Percentiles rank a stretch among this genome's conserved stretches.
Evolutionary conservation across 2,888 invertebrate species (phyloP).

Genomic region (Drosophila cognata): DNA sequence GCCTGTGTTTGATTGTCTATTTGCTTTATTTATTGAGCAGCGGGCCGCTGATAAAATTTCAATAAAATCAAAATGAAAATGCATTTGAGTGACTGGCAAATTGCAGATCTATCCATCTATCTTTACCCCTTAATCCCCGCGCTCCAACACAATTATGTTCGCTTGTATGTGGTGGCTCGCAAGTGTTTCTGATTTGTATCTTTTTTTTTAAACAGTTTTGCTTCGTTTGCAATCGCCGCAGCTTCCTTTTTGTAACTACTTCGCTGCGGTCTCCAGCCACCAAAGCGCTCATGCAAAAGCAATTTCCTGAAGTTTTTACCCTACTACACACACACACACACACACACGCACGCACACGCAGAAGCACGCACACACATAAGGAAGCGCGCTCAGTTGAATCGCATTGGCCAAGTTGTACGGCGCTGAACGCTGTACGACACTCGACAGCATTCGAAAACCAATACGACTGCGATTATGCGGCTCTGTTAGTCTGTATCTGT

Average conservation of each 20-base stretch:
- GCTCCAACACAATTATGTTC: conserved; percentile 22
- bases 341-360: conserved; percentile 26
- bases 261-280: conserved; percentile 37
- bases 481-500: conserved; percentile 12
- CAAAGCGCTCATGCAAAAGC: conserved; percentile 79
- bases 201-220: conserved; percentile 32
- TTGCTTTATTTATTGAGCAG: conserved; percentile 55
- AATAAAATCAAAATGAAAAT: conserved; percentile 42
- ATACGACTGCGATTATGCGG: conserved; percentile 74
- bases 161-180: conserved; percentile 11
- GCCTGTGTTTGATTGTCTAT: conserved; percentile 46
- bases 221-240: conserved; percentile 66
- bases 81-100: conserved; percentile 45
- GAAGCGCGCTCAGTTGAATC: conserved; percentile 52
- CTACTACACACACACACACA: conserved; percentile 40
- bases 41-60: conserved; percentile 56
- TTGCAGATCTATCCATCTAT: conserved; percentile 37
- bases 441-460: conserved; percentile 65
- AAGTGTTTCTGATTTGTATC: not conserved
- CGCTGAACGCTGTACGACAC: conserved; percentile 45
- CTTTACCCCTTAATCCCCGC: conserved; percentile 2
- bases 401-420: conserved; percentile 61
- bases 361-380: conserved; percentile 15
- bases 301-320: conserved; percentile 78
- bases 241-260: conserved; percentile 68